Evolutionary conservation across 2,888 invertebrate species (phyloP).

Genomic region (Cordylochernes scorpioides): DNA sequence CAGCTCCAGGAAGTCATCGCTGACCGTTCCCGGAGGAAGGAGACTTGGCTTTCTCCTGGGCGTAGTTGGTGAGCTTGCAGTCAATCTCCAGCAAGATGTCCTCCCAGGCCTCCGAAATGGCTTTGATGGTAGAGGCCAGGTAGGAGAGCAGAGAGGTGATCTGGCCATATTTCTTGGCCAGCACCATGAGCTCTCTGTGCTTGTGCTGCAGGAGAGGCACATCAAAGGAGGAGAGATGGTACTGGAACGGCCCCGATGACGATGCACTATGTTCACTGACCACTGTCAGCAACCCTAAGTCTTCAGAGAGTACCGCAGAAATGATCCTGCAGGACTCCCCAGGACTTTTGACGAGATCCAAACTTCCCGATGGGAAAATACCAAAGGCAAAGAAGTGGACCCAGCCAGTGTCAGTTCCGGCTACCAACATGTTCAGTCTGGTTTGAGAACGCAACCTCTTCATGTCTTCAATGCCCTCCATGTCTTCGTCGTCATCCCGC

Average conservation of each 20-base stretch:
- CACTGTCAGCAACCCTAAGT: conserved; percentile 37
- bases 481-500: conserved; percentile 23
- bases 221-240: conserved; percentile 10
- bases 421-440: conserved; percentile 40
- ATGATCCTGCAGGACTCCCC: conserved; percentile 3
- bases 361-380: conserved; percentile 33
- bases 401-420: conserved; percentile 45
- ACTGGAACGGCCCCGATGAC: background rate
- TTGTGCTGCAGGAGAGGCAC: conserved; percentile 35
- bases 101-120: conserved; percentile 74
- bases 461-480: conserved; percentile 18
- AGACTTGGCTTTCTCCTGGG: conserved; percentile 25
- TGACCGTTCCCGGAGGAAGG: conserved; percentile 51
- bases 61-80: conserved; percentile 63
- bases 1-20: conserved; percentile 67
- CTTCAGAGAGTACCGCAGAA: conserved; percentile 39
- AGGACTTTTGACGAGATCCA: conserved; percentile 5
- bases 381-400: conserved; percentile 47
- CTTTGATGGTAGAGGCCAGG: conserved; percentile 44
- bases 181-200: conserved; percentile 31
- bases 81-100: conserved; percentile 79
- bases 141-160: conserved; percentile 38
- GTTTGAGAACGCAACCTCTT: conserved; percentile 21
- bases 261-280: conserved; percentile 21
- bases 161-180: conserved; percentile 46